phyloP scores from a whole-genome alignment of 2,888 invertebrate genomes.

The Caenorhabditis sp. region DNA sequence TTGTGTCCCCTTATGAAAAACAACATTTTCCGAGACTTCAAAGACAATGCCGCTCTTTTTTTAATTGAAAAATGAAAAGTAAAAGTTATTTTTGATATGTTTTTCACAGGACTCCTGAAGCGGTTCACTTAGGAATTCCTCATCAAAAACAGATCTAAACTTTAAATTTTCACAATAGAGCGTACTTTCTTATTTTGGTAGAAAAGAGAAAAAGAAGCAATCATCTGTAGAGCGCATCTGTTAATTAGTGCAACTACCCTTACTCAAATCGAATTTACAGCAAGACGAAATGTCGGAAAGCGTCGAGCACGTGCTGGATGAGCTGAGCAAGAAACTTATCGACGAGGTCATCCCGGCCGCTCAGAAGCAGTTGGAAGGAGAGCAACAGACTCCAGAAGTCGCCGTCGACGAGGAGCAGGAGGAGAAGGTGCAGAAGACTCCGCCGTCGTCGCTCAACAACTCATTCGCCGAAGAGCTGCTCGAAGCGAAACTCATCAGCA shows the following conservation, averaged over 20 bases:
- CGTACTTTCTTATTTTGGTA: no score
- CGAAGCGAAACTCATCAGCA: constrained; percentile 41
- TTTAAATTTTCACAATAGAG: neutral
- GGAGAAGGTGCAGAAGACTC: constrained; percentile 43
- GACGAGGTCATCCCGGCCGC: constrained; percentile 64
- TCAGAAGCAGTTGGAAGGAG: constrained; percentile 37
- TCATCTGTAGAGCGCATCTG: neutral
- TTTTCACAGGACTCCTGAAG: no score
- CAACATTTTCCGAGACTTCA: constrained; percentile 9
- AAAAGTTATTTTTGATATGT: neutral
- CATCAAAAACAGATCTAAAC: no score
- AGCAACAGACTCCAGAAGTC: neutral
- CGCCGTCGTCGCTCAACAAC: constrained; percentile 56
- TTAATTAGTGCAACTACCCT: neutral
- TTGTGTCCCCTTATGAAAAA: neutral
- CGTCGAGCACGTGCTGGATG: constrained; percentile 51
- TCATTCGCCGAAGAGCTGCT: constrained; percentile 40
- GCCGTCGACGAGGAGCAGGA: constrained; percentile 7
- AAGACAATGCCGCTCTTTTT: constrained; percentile 10
- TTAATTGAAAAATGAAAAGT: constrained; percentile 2
- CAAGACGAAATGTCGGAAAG: constrained; percentile 64
- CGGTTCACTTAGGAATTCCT: no score
- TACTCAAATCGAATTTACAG: constrained; percentile 47
- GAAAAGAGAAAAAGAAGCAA: no score
- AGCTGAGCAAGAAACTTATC: constrained; percentile 62